phyloP scores from a whole-genome alignment of 1,140 invertebrate genomes.

The Batillaria attramentaria region DNA sequence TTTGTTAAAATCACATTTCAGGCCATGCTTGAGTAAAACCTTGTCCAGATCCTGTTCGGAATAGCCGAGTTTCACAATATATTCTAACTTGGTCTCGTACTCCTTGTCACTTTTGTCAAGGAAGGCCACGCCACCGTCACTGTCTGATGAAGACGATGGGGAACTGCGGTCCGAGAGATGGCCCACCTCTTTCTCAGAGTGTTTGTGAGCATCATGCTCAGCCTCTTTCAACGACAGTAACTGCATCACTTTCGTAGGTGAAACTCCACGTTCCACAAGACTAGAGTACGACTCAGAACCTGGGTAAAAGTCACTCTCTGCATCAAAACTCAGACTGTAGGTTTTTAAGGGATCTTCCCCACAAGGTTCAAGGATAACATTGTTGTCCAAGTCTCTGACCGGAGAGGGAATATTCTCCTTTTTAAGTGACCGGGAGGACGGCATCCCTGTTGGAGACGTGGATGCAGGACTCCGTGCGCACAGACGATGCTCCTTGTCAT shows the following conservation, averaged over 20 bases:
- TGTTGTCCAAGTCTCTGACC: slow-evolving; percentile 25
- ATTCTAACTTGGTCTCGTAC: slow-evolving; percentile 8
- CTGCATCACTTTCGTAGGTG: not conserved
- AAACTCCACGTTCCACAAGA: not conserved
- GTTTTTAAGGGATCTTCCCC: not conserved
- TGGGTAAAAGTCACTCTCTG: not conserved
- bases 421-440: not conserved
- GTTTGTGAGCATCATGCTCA: no score
- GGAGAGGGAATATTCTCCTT: no score
- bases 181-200: no score
- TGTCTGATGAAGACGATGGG: not conserved
- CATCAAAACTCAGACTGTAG: not conserved
- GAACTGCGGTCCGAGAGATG: not conserved
- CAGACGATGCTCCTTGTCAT: not conserved
- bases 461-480: not conserved
- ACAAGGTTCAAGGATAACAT: slow-evolving; percentile 10
- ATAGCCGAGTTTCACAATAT: slow-evolving; percentile 90
- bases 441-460: not conserved
- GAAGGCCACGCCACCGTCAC: not conserved
- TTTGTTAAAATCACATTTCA: slow-evolving; percentile 81
- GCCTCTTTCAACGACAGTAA: no score
- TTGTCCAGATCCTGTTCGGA: slow-evolving; percentile 87
- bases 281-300: no score
- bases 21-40: slow-evolving; percentile 86
- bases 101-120: slow-evolving; percentile 1